A percentile compares a stretch with the other conserved stretches of the same genome.
phyloP scores from a whole-genome alignment of 2,797 vertebrate genomes.

The Smutsia gigantea region DNA sequence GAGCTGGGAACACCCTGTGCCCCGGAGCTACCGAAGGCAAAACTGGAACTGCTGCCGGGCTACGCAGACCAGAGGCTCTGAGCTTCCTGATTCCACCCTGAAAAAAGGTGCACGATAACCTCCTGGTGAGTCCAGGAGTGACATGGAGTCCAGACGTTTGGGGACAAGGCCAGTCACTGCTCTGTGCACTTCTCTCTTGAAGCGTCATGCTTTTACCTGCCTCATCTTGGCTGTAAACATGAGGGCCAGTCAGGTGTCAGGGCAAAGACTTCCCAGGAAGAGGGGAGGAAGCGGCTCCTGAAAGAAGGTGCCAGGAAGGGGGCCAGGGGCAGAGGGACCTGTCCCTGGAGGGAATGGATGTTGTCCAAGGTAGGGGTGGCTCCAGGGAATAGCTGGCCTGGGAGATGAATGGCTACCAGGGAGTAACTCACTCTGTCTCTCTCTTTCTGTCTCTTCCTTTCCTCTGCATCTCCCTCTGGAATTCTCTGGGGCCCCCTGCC shows the following conservation, averaged over 20 bases:
- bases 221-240: not conserved
- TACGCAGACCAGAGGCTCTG: not conserved
- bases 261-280: not conserved
- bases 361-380: not conserved
- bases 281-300: not conserved
- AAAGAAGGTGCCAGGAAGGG: not conserved
- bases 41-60: not conserved
- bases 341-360: rapidly evolving
- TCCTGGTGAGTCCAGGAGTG: too few species aligned
- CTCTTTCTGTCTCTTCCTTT: too few species aligned
- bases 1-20: too few species aligned
- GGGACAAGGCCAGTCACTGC: too few species aligned
- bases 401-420: not conserved
- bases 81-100: not conserved
- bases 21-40: not conserved
- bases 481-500: too few species aligned
- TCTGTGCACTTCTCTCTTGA: not conserved
- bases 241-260: not conserved
- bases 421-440: not conserved
- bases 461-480: not conserved
- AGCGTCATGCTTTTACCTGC: not conserved
- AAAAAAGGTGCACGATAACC: not conserved
- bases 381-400: not conserved
- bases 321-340: not conserved
- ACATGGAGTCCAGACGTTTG: too few species aligned